phyloP scores from a whole-genome alignment of 2,888 invertebrate species.

The Eueremaeus valkanovi region DNA sequence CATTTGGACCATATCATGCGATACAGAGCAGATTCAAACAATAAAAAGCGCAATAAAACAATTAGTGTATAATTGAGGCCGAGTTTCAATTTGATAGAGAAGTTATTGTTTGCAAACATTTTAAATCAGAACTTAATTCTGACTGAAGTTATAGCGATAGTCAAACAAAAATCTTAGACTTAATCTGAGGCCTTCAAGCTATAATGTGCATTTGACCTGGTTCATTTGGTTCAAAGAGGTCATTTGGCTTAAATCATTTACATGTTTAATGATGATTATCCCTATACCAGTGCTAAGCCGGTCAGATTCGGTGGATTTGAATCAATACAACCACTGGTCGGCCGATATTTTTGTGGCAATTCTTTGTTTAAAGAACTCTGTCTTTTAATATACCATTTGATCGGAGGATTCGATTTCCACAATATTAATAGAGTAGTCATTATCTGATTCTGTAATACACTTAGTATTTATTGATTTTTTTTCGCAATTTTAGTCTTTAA shows the following conservation, averaged over 20 bases:
- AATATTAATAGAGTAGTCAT: constrained; percentile 12
- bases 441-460: not conserved
- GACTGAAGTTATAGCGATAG: too few relatives aligned
- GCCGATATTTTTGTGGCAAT: constrained; percentile 37
- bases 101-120: too few relatives aligned
- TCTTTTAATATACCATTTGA: not conserved
- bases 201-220: too few relatives aligned
- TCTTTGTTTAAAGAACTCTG: constrained; percentile 19
- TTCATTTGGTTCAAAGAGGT: too few relatives aligned
- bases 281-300: not conserved
- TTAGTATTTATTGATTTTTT: not conserved
- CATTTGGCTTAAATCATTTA: not conserved
- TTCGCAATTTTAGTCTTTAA: not conserved
- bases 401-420: constrained; percentile 28
- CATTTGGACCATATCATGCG: too few relatives aligned
- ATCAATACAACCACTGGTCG: constrained; percentile 9
- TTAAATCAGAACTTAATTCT: too few relatives aligned
- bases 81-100: too few relatives aligned
- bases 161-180: too few relatives aligned
- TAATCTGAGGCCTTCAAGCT: too few relatives aligned
- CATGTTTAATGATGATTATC: not conserved
- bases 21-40: too few relatives aligned
- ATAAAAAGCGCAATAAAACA: too few relatives aligned
- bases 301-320: not conserved
- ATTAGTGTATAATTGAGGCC: too few relatives aligned